Conservation (phyloP, 2,113 vertebrate genomes). For the Nesospiza acunhae region DNA sequence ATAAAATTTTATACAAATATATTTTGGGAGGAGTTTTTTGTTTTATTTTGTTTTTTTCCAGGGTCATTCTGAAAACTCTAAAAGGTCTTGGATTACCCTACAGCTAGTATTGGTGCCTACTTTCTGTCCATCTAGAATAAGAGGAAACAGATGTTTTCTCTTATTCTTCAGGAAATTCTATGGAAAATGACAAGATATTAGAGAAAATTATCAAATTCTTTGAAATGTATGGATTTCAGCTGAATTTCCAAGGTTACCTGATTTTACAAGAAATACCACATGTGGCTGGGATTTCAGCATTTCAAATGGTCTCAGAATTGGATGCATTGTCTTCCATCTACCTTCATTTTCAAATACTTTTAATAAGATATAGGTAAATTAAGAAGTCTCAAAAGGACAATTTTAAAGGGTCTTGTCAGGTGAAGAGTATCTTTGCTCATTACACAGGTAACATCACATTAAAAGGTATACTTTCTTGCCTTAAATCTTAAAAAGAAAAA, state of each 20-base stretch:
- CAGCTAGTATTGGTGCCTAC: not conserved
- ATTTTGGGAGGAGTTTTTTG: fast-evolving
- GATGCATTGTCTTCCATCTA: not conserved
- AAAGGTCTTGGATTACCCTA: not conserved
- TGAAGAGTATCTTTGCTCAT: not conserved
- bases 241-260: not conserved
- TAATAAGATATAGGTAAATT: not conserved
- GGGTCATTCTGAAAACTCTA: not conserved
- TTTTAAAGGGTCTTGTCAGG: not conserved
- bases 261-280: not conserved
- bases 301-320: not conserved
- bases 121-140: not conserved
- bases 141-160: not conserved
- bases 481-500: constrained; percentile 23
- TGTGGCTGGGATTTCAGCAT: not conserved
- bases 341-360: not conserved
- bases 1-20: not conserved
- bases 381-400: not conserved
- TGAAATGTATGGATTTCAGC: not conserved
- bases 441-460: not conserved
- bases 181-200: not conserved
- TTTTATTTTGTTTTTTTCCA: not conserved
- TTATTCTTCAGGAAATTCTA: not conserved
- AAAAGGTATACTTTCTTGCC: not conserved
- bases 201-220: not conserved